Evolutionary conservation across 2,888 invertebrate genomes (phyloP), one percentile per base, ranked within the genome.

Genomic region (Tinea trinotella): DNA sequence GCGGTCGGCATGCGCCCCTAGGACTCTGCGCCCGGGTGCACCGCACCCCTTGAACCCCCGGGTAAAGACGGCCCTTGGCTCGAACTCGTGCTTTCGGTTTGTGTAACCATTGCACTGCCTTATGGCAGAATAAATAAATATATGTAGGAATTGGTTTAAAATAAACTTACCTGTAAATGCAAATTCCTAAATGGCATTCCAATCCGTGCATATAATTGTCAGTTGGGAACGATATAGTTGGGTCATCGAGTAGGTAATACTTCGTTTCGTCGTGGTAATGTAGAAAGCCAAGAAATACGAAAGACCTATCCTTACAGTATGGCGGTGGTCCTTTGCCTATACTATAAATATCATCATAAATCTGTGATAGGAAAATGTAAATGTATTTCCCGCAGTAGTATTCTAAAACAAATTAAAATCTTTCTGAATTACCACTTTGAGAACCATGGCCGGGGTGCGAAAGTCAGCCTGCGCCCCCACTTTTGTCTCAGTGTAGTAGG

Each of bases 171-270:
- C 54, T 49, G 19, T 15, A 54, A 18, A 54, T 54, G 34, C 54
- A 54, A 3, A 54, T 22, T 6, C 48, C 46, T 3, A 19, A 5
- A 36, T 54, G 54, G 34, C 54, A 54, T 36, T 54, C 54, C 17
- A 54, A 15, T 1, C 54, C 54, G 9, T 54, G 54, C 13, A 46
- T 12, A 36, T n/a, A 54, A 18, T 54, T 46, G 35, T 54, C 54
- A 12, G 48, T 54, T 10, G 48, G 54, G 49, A 54, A 54, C 3
- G 54, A 48, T 9, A 54, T 15, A n/a, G n/a, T 20, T 2, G 54
- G 54, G 20, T 54, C 54, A 2, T 54, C 54, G 6, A 48, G n/a
- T 15, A 54, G 19, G 36, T 49, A 54, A 22, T 54, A 54, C 19
- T 54, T 54, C 17, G 34, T 10, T 4, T 54, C 54, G 20, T 54